These are phyloP conservation scores for Orchesella cincta DNA, from an alignment of 1,140 invertebrate species.

Conservation along the genomic window DNA sequence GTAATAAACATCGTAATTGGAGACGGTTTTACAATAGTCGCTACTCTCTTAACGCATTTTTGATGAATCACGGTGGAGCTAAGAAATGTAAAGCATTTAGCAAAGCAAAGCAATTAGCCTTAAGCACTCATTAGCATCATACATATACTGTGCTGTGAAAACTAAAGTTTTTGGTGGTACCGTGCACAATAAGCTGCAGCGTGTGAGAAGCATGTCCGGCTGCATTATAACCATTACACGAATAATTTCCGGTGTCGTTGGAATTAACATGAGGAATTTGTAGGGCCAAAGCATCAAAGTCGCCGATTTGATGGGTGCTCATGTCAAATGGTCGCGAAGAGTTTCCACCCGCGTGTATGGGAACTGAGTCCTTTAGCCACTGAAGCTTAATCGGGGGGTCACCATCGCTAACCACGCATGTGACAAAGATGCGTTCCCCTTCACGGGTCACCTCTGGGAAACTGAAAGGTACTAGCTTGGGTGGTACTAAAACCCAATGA, in stretches of 20 bases:
- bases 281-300: constrained; percentile 42
- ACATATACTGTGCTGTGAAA: neutral
- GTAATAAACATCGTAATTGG: no score
- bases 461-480: constrained; percentile 64
- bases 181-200: constrained; percentile 37
- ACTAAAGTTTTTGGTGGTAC: constrained; percentile 23
- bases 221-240: constrained; percentile 40
- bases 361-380: constrained; percentile 66
- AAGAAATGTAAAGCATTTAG: neutral
- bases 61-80: no score
- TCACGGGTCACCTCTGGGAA: constrained; percentile 63
- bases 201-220: constrained; percentile 37
- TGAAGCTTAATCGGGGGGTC: constrained; percentile 67
- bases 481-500: constrained; percentile 59
- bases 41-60: no score
- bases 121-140: neutral
- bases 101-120: neutral
- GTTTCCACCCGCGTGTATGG: constrained; percentile 51
- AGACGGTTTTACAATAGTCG: no score
- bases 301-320: constrained; percentile 40
- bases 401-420: constrained; percentile 69
- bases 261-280: constrained; percentile 36
- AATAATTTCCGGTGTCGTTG: constrained; percentile 39
- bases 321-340: constrained; percentile 25
- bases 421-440: constrained; percentile 62